Evolutionary conservation across 1,140 invertebrate species (phyloP), one percentile per base, ranked within the genome.

Genomic region (Trichonephila inaurata): DNA sequence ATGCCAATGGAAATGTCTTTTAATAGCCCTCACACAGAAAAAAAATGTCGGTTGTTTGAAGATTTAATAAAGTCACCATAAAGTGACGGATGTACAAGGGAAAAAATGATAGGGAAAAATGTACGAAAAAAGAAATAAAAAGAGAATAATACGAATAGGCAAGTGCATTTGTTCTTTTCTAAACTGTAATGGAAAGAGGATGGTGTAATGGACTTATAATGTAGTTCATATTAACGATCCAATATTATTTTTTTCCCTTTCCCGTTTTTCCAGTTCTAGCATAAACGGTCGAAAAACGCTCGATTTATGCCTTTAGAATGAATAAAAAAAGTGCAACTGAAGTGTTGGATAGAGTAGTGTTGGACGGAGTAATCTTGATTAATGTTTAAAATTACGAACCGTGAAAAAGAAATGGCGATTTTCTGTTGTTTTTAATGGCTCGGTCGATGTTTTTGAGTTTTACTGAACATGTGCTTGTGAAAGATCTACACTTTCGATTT

Each of bases 21-120:
- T 93, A 88, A 88, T 89, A 88, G 51, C 62, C 51, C 61, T 8
- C 21, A 60, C 77, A 12, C 51, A 51, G 6, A 51, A 51, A 66
- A 92, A 90, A 83, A 85, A 81, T 18, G 82, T 85, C 61, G 82
- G 62, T 86, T 88, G 69, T 88, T 44, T 58, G 69, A 93, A 93
- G 92, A 93, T 89, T 93, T 93, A 93, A 93, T 93, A 93, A 93
- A 93, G 85, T 93, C 86, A 62, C 86, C 85, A 89, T 93, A 93
- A 93, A 88, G 33, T 66, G 64, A 61, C 92, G 64, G 92, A 93
- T 93, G 85, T 93, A 87, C 40, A 10, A 83, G 61, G 83, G 85
- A 81, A 85, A 66, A 87, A 51, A 51, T 51, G 51, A 51, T 51
- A 51, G 51, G 90, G 69, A 92, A 85, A 85, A 91, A 92, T 44